A percentile compares a stretch with the other conserved stretches of the same genome.
Conservation (phyloP, 2,888 invertebrate species). For the Cabera pusaria region DNA sequence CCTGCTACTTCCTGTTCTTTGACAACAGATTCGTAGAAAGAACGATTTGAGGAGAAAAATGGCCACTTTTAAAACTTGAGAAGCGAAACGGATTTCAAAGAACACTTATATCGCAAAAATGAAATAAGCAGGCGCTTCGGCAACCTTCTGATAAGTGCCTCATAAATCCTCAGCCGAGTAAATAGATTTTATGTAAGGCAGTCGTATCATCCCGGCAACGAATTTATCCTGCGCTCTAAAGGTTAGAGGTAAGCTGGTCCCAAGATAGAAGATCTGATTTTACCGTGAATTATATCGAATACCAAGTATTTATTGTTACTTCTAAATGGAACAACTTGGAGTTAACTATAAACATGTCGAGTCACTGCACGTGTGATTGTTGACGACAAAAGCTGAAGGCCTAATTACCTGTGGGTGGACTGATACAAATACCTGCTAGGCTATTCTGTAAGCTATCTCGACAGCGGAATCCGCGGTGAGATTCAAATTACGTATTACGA, state of each 20-base stretch:
- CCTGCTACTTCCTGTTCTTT: no score
- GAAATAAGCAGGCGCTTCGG: constrained; percentile 25
- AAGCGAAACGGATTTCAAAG: constrained; percentile 18
- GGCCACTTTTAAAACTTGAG: constrained; percentile 17
- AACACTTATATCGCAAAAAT: constrained; percentile 23
- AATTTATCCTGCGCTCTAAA: constrained; percentile 22
- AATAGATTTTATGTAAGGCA: constrained; percentile 24
- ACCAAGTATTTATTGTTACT: no score
- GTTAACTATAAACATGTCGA: constrained; percentile 41
- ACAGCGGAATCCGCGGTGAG: no score
- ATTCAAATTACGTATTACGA: no score
- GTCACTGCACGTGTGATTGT: constrained; percentile 63
- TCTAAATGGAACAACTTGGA: no score
- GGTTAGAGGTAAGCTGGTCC: constrained; percentile 22
- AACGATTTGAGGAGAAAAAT: constrained; percentile 8
- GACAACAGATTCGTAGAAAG: no score
- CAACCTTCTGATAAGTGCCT: constrained; percentile 27
- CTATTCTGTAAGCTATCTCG: no score
- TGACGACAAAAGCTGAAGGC: constrained; percentile 50
- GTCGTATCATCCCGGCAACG: constrained; percentile 16
- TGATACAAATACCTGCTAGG: constrained; percentile 54
- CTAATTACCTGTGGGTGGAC: constrained; percentile 55
- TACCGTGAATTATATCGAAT: no score
- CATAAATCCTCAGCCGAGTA: constrained; percentile 26
- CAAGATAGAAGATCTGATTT: constrained; percentile 18